phyloP scores from a whole-genome alignment of 2,113 vertebrate species.

The Psephotus haematonotus region DNA sequence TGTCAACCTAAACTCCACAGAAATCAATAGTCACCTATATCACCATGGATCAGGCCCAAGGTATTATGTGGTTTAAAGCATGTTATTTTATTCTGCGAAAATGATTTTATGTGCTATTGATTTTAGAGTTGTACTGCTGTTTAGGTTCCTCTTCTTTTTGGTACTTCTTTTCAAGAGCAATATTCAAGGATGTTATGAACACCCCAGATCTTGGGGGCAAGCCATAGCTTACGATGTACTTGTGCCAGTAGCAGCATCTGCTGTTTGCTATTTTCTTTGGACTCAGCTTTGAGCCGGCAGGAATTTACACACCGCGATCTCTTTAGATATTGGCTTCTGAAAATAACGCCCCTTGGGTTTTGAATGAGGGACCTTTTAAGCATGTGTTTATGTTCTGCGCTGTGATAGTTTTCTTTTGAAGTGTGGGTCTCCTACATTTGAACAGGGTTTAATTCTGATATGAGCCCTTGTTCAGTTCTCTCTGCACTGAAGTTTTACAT shows the following conservation, averaged over 20 bases:
- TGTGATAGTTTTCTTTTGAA: not conserved
- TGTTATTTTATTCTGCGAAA: constrained; percentile 32
- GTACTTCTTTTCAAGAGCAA: not conserved
- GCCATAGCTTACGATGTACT: not conserved
- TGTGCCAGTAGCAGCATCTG: constrained; percentile 1
- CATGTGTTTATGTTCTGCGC: not conserved
- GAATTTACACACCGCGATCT: not conserved
- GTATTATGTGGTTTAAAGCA: constrained; percentile 29
- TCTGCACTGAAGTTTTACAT: not conserved
- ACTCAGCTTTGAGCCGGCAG: not conserved
- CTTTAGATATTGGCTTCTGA: constrained; percentile 16
- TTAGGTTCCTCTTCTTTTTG: not conserved
- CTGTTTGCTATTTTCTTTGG: constrained; percentile 47
- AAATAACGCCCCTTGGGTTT: not conserved
- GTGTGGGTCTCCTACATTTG: not conserved
- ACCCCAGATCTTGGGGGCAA: not conserved
- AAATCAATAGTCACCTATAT: constrained; percentile 10
- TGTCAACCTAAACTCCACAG: not conserved
- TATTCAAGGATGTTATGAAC: not conserved
- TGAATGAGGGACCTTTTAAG: not conserved
- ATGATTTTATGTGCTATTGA: constrained; percentile 1
- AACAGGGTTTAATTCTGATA: not conserved
- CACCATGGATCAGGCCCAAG: not conserved
- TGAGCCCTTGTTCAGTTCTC: not conserved
- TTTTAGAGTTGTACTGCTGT: constrained; percentile 18